Conservation (phyloP, 1,140 invertebrate species). For the Leptinotarsa texana region DNA sequence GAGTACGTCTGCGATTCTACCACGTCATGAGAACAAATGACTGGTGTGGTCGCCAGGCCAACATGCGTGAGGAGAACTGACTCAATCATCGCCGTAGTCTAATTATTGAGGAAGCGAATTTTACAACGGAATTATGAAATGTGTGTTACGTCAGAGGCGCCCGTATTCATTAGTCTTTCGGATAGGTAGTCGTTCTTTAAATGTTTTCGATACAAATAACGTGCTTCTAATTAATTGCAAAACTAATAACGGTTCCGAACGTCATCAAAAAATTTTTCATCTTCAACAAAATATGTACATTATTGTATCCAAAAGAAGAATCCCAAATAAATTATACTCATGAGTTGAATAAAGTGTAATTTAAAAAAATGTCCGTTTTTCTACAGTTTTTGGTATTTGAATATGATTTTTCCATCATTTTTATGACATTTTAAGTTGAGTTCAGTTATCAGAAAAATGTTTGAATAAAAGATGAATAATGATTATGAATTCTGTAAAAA, state of each 20-base stretch:
- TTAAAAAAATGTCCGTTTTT: too few species aligned
- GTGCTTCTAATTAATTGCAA: neutral
- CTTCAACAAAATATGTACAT: neutral
- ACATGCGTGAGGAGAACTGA: constrained; percentile 33
- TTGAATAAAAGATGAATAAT: too few species aligned
- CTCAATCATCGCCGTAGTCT: constrained; percentile 43
- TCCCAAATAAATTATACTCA: too few species aligned
- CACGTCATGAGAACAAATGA: constrained; percentile 45
- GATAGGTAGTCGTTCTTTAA: neutral
- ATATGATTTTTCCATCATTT: too few species aligned
- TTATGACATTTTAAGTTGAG: too few species aligned
- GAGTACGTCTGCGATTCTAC: constrained; percentile 49
- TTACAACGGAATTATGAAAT: constrained; percentile 34
- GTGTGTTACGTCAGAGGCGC: constrained; percentile 38
- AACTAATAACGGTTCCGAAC: neutral
- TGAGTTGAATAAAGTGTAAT: too few species aligned
- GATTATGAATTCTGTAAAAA: too few species aligned
- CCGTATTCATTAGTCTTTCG: neutral
- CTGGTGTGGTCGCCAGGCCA: constrained; percentile 16
- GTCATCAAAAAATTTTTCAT: neutral
- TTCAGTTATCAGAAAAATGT: too few species aligned
- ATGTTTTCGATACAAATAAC: neutral
- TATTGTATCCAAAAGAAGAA: too few species aligned
- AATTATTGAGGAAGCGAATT: constrained; percentile 42
- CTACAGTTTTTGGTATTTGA: too few species aligned